phyloP scores from a whole-genome alignment of 2,888 invertebrate species.

The Allacma fusca region DNA sequence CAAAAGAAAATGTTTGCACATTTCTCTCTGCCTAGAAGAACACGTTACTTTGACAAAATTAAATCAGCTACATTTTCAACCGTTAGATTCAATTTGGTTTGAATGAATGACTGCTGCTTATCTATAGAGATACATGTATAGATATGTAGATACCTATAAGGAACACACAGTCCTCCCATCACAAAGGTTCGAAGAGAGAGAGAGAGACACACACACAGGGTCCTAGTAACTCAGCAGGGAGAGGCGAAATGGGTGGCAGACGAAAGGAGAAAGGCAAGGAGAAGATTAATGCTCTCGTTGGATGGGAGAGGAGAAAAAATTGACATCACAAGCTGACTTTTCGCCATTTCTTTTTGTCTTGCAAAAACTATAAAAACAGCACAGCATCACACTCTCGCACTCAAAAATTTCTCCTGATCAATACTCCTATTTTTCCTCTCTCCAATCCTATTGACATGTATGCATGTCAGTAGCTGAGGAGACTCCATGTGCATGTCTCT shows the following conservation, averaged over 20 bases:
- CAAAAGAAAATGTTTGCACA: conserved; percentile 11
- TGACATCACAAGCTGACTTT: conserved; percentile 16
- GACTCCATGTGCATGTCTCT: too few species aligned
- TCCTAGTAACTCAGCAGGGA: neutral
- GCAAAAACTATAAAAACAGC: neutral
- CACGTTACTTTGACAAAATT: conserved; percentile 12
- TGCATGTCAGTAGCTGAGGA: too few species aligned
- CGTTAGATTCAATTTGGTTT: conserved; percentile 4
- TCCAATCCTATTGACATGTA: too few species aligned
- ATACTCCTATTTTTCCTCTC: too few species aligned
- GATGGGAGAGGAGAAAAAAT: neutral
- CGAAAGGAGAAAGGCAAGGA: conserved; percentile 6
- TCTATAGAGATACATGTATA: too few species aligned
- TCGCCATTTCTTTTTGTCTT: conserved; percentile 14
- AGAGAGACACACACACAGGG: neutral
- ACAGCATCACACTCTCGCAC: too few species aligned
- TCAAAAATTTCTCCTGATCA: too few species aligned
- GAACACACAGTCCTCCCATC: too few species aligned
- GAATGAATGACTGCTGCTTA: conserved; percentile 1
- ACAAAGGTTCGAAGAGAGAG: too few species aligned
- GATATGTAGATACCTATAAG: neutral
- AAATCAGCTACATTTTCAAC: conserved; percentile 12
- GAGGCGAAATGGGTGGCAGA: neutral
- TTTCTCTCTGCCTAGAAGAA: neutral
- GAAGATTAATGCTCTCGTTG: conserved; percentile 1